A percentile compares a stretch with the other conserved stretches of the same genome.
Evolutionary conservation across 2,888 invertebrate species (phyloP).

Genomic region (Cactoblastis cactorum): DNA sequence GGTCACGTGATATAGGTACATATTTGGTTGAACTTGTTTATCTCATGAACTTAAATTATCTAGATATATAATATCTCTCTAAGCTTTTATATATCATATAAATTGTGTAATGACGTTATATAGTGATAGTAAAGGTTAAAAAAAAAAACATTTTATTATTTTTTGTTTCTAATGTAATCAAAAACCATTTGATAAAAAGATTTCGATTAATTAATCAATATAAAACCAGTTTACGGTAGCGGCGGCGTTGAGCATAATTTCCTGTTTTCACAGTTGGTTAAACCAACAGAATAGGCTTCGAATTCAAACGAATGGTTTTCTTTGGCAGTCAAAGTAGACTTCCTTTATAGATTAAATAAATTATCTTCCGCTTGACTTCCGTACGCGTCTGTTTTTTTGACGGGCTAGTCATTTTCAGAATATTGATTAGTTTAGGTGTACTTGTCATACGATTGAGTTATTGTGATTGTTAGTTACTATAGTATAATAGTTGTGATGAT

Average conservation of each 20-base stretch:
- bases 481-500: too few relatives aligned
- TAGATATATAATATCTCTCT: too few relatives aligned
- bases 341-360: background rate
- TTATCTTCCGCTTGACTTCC: background rate
- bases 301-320: constrained; percentile 2
- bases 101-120: too few relatives aligned
- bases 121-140: too few relatives aligned
- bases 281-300: constrained; percentile 26
- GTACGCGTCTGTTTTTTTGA: background rate
- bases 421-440: too few relatives aligned
- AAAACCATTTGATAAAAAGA: background rate
- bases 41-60: too few relatives aligned
- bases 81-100: too few relatives aligned
- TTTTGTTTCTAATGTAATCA: background rate
- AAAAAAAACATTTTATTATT: too few relatives aligned
- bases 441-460: too few relatives aligned
- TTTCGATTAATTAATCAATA: background rate
- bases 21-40: too few relatives aligned
- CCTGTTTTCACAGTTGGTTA: constrained; percentile 37
- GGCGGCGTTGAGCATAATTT: constrained; percentile 22
- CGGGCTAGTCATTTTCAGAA: background rate
- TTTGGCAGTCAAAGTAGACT: background rate
- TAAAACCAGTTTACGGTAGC: constrained; percentile 26
- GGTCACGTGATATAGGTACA: too few relatives aligned
- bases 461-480: too few relatives aligned